These are phyloP conservation scores for Pterobdella sp. DNA, from an alignment of 2,888 invertebrate species.

Conservation along the genomic window DNA sequence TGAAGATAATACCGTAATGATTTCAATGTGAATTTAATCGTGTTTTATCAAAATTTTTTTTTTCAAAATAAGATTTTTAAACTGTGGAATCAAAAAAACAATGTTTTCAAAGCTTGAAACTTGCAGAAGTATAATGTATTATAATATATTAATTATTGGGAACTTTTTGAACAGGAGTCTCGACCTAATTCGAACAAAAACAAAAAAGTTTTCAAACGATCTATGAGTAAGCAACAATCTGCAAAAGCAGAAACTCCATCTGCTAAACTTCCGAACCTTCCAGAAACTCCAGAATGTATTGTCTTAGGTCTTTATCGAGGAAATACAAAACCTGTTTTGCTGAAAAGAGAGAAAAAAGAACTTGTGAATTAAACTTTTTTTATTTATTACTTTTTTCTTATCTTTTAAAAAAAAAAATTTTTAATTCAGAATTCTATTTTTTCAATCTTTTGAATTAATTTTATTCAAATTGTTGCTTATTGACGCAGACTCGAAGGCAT, in stretches of 20 bases:
- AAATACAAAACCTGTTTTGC: conserved; percentile 4
- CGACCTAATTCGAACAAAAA: too few relatives aligned
- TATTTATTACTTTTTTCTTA: too few relatives aligned
- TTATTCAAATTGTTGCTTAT: not conserved
- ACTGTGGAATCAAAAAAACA: too few relatives aligned
- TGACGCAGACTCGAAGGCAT: not conserved
- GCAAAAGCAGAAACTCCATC: not conserved
- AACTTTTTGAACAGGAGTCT: too few relatives aligned
- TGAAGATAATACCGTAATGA: too few relatives aligned
- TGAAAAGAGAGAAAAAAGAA: conserved; percentile 9
- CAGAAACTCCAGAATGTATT: not conserved
- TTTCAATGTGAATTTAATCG: too few relatives aligned
- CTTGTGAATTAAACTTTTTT: not conserved
- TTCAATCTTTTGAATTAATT: not conserved
- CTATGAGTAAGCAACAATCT: not conserved
- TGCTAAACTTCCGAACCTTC: not conserved
- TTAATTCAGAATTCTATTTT: not conserved
- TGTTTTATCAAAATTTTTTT: too few relatives aligned
- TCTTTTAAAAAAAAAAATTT: not conserved
- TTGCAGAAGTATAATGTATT: too few relatives aligned
- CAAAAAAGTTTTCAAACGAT: not conserved
- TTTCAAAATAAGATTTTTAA: too few relatives aligned
- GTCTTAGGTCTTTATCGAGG: conserved; percentile 4
- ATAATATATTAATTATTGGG: too few relatives aligned
- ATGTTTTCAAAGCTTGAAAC: too few relatives aligned